Evolutionary conservation across 2,888 invertebrate genomes (phyloP).

Genomic region (Chydorus sphaericus): DNA sequence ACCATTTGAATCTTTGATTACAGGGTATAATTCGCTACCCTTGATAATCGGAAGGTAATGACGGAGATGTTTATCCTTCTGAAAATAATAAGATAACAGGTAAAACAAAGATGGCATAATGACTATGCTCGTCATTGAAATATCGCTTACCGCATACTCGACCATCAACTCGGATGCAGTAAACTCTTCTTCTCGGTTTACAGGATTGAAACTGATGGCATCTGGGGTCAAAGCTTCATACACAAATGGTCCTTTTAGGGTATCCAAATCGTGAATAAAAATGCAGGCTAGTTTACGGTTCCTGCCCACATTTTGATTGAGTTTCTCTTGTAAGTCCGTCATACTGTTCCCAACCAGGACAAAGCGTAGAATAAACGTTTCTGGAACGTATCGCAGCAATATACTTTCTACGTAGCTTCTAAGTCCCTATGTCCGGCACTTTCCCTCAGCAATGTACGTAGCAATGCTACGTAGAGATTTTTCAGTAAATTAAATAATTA

Average conservation of each 20-base stretch:
- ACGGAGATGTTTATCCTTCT: conserved; percentile 84
- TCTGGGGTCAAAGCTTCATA: conserved; percentile 79
- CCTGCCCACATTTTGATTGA: conserved; percentile 94
- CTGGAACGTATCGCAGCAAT: too few species aligned
- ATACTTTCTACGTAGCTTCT: too few species aligned
- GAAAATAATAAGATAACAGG: conserved; percentile 24
- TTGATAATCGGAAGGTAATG: conserved; percentile 86
- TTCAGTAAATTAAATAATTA: too few species aligned
- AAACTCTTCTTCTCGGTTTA: conserved; percentile 75
- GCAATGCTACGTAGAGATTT: too few species aligned
- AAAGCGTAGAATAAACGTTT: too few species aligned
- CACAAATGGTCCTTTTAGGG: conserved; percentile 71
- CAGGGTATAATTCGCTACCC: conserved; percentile 84
- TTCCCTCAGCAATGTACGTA: too few species aligned
- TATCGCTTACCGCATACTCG: conserved; percentile 53
- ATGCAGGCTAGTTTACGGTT: conserved; percentile 84
- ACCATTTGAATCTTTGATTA: conserved; percentile 82
- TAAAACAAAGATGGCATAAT: conserved; percentile 15
- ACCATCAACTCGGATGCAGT: conserved; percentile 79
- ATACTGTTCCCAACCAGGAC: too few species aligned
- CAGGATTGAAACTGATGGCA: conserved; percentile 75
- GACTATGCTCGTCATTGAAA: not conserved
- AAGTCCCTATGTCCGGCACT: too few species aligned
- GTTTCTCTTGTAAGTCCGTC: conserved; percentile 68
- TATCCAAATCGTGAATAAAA: conserved; percentile 95